These are phyloP conservation scores for Hydrocynus forskahlii DNA, from an alignment of 2,797 vertebrate genomes.

Conservation along the genomic window DNA sequence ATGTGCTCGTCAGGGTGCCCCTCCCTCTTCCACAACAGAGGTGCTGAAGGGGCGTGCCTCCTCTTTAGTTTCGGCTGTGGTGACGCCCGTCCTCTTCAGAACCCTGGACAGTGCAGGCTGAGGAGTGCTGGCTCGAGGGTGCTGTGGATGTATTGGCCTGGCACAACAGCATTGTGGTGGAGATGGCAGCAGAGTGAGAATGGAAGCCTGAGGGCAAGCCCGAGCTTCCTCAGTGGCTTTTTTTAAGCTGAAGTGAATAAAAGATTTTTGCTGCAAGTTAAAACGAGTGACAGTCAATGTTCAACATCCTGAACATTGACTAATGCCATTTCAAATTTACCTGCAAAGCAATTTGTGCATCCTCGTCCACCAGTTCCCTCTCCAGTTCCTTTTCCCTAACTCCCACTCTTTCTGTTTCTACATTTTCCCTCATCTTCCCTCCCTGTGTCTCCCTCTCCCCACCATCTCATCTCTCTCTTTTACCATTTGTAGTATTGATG, in stretches of 20 bases:
- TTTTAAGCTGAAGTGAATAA: constrained; percentile 45
- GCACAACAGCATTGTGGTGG: no score
- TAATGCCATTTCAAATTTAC: constrained; percentile 39
- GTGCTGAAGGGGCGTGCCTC: no score
- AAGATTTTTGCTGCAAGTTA: constrained; percentile 31
- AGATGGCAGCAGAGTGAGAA: constrained; percentile 24
- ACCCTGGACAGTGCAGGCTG: no score
- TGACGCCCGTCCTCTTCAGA: no score
- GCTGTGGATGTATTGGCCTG: no score
- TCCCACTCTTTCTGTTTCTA: not conserved
- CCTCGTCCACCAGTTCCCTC: not conserved
- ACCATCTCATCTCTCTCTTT: constrained; percentile 55
- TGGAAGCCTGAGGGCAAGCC: constrained; percentile 25
- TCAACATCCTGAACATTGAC: constrained; percentile 42
- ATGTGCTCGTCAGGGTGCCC: no score
- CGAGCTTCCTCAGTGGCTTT: not conserved
- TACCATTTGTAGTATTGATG: not conserved
- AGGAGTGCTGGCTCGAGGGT: constrained; percentile 56
- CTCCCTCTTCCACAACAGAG: no score
- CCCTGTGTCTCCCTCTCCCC: constrained; percentile 24
- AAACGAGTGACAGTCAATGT: constrained; percentile 37
- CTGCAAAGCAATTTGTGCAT: constrained; percentile 13
- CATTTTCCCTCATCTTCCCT: constrained; percentile 38
- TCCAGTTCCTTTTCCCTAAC: constrained; percentile 38
- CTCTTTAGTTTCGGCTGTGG: no score